Conservation (phyloP, 1,140 invertebrate genomes). For the Drosophila repletoides region DNA sequence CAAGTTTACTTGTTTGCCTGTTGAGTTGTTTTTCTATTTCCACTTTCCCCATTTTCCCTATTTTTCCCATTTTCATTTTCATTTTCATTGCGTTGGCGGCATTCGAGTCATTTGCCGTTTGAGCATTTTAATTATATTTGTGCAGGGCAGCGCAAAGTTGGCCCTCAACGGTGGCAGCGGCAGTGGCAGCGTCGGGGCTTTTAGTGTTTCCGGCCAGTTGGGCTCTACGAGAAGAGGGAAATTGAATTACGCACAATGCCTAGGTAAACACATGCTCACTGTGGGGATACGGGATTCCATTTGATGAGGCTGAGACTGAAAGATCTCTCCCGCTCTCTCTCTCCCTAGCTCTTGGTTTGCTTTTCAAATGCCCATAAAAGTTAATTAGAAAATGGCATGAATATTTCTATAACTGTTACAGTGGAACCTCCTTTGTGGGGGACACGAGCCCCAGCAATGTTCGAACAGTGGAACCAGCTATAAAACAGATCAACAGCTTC, state of each 20-base stretch:
- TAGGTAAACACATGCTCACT: conserved; percentile 56
- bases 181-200: no score
- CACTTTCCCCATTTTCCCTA: background rate
- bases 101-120: conserved; percentile 43
- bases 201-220: conserved; percentile 75
- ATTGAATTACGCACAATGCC: conserved; percentile 75
- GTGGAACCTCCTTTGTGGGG: no score
- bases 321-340: background rate
- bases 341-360: no score
- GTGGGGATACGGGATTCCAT: no score
- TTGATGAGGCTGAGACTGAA: conserved; percentile 13
- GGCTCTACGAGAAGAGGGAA: conserved; percentile 12
- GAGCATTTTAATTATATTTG: conserved; percentile 76
- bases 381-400: conserved; percentile 59
- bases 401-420: conserved; percentile 40
- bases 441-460: no score
- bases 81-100: conserved; percentile 28
- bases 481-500: no score
- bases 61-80: conserved; percentile 3
- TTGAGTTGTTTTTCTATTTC: conserved; percentile 35
- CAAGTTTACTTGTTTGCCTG: conserved; percentile 50
- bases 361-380: conserved; percentile 54
- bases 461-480: no score
- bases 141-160: conserved; percentile 59
- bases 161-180: conserved; percentile 30